These are phyloP conservation scores for Sprattus sprattus DNA, from an alignment of 2,113 vertebrate species.

Conservation along the genomic window DNA sequence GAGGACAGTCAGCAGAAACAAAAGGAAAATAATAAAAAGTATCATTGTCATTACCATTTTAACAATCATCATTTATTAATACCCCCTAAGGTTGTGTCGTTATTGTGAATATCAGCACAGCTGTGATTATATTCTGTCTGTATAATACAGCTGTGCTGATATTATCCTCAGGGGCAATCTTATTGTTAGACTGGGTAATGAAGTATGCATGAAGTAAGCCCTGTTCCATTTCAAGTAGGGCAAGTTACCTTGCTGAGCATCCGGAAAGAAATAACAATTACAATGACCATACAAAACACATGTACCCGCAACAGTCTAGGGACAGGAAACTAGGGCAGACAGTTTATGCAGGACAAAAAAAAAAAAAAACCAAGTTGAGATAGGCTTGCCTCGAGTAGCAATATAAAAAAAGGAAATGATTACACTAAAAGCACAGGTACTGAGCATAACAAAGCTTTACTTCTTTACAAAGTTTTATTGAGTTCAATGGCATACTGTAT, in stretches of 20 bases:
- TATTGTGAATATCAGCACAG: slow-evolving; percentile 5
- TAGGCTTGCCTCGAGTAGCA: neutral
- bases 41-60: neutral
- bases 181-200: neutral
- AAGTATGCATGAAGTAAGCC: slow-evolving; percentile 5
- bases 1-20: neutral
- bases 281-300: neutral
- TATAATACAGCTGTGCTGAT: slow-evolving; percentile 1
- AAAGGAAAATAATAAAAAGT: neutral
- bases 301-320: neutral
- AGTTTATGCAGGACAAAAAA: slow-evolving; percentile 3
- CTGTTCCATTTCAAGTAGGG: slow-evolving; percentile 7
- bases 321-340: neutral
- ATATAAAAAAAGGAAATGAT: neutral
- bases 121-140: neutral
- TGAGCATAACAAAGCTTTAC: neutral
- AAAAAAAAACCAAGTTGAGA: neutral
- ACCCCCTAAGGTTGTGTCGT: neutral
- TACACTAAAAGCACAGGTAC: neutral
- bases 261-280: neutral
- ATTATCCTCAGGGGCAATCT: neutral
- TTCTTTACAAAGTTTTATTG: neutral
- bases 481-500: neutral
- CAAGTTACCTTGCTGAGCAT: neutral
- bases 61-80: neutral